Evolutionary conservation across 2,888 invertebrate species (phyloP).

Genomic region (Drosophila colorata): DNA sequence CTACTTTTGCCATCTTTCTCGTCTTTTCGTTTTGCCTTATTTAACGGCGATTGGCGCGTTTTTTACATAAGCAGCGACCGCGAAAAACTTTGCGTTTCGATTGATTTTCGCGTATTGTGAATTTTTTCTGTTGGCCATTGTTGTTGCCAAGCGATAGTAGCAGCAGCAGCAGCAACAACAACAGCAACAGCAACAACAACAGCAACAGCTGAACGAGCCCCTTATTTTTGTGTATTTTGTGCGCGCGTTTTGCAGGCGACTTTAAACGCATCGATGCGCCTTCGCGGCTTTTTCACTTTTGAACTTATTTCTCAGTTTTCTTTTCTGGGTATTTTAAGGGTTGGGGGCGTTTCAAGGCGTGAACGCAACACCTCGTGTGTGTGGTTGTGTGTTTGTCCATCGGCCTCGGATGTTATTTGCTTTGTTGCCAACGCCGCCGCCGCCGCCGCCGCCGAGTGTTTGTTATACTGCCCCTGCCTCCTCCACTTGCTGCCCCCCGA

Average conservation of each 20-base stretch:
- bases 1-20: neutral
- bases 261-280: conserved; percentile 38
- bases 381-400: conserved; percentile 26
- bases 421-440: conserved; percentile 51
- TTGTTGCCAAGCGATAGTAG: conserved; percentile 43
- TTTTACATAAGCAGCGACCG: conserved; percentile 50
- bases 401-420: conserved; percentile 34
- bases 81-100: conserved; percentile 25
- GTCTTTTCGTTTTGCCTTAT: neutral
- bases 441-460: conserved; percentile 41
- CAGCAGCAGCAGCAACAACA: conserved; percentile 5
- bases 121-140: conserved; percentile 20
- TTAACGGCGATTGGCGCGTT: conserved; percentile 5
- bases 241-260: conserved; percentile 52
- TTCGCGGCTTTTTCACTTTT: conserved; percentile 71
- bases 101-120: conserved; percentile 16
- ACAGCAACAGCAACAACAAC: conserved; percentile 17
- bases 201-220: conserved; percentile 63
- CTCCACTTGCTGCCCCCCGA: neutral
- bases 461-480: conserved; percentile 9
- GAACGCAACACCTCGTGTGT: conserved; percentile 6
- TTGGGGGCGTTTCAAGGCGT: neutral
- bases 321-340: conserved; percentile 1
- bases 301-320: conserved; percentile 50
- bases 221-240: conserved; percentile 42